Evolutionary conservation across 2,888 invertebrate genomes (phyloP), one percentile per base, ranked within the genome.

Genomic region (Heliconius hortense): DNA sequence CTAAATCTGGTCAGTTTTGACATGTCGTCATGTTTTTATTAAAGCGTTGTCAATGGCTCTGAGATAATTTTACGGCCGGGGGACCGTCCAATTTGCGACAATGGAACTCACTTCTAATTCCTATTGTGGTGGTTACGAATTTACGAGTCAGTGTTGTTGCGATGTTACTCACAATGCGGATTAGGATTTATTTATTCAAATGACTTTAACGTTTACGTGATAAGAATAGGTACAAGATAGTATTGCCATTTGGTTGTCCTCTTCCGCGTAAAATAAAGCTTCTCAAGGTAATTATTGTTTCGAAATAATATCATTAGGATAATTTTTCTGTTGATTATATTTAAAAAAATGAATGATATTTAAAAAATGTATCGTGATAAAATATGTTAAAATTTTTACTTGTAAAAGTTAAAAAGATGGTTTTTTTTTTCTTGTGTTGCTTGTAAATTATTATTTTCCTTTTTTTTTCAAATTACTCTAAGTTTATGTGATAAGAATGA

Each of bases 1-100:
- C 91, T 84, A 91, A 91, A 91, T 90, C 90, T 91, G 90, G 89
- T 90, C 91, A 92, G 93, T 93, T 93, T 90, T 93, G 93, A 93
- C 93, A 93, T 87, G 88, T 92, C 88, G 92, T 93, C 93, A 91
- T 93, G 93, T 93, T 93, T 91, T 93, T 93, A 90, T 91, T 89
- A 89, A 91, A 91, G 91, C 87, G 89, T 86, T 88, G 89, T 90
- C 90, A 89, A 86, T 88, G 86, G 85, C 82, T 85, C 85, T 83
- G 85, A 83, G 85, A 85, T 83, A 84, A 89, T 91, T 91, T 91
- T 85, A 90, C 88, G 90, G 89, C 78, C 86, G 87, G 87, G 86
- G 86, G 87, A 86, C 90, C 85, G 88, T 86, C 91, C 90, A 93
- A 93, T 93, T 93, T 91, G 89, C 86, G 83, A 93, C 92, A 93